Conservation (phyloP, 2,888 invertebrate genomes). For the Polydrusus pterygomalis region DNA sequence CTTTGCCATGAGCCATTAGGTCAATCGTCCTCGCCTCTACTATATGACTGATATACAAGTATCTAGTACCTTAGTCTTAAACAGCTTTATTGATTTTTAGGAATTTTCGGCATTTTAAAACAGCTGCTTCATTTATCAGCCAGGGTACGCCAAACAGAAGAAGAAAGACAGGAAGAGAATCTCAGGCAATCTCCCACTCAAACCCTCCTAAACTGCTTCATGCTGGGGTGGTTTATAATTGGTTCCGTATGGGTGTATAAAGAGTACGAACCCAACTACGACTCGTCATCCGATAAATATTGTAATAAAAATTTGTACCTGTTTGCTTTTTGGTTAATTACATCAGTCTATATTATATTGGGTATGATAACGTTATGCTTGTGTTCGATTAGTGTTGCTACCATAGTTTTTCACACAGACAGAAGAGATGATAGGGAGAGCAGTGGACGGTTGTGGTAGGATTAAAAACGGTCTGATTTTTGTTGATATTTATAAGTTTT, state of each 20-base stretch:
- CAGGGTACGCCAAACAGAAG: conserved; percentile 74
- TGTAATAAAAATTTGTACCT: conserved; percentile 81
- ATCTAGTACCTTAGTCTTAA: too few species aligned
- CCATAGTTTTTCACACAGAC: conserved; percentile 65
- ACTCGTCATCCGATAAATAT: conserved; percentile 73
- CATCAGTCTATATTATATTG: conserved; percentile 77
- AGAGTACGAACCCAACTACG: conserved; percentile 77
- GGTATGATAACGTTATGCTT: conserved; percentile 74
- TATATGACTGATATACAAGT: too few species aligned
- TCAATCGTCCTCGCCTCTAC: too few species aligned
- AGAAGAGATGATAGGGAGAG: conserved; percentile 42
- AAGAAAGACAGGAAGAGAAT: conserved; percentile 75
- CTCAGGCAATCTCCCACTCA: conserved; percentile 75
- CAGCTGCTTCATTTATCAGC: conserved; percentile 77
- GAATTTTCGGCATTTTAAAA: conserved; percentile 79
- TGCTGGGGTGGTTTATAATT: conserved; percentile 82
- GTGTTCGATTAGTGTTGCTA: conserved; percentile 75
- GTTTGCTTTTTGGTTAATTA: conserved; percentile 83
- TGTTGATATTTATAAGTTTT: neutral
- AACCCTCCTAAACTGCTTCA: conserved; percentile 77
- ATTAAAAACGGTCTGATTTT: neutral
- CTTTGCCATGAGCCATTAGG: too few species aligned
- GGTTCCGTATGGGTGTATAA: conserved; percentile 84
- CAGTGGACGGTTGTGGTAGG: conserved; percentile 13
- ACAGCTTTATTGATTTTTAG: conserved; percentile 62